These are phyloP conservation scores for Eospalax fontanierii DNA, from an alignment of 2,797 vertebrate genomes.

Conservation along the genomic window DNA sequence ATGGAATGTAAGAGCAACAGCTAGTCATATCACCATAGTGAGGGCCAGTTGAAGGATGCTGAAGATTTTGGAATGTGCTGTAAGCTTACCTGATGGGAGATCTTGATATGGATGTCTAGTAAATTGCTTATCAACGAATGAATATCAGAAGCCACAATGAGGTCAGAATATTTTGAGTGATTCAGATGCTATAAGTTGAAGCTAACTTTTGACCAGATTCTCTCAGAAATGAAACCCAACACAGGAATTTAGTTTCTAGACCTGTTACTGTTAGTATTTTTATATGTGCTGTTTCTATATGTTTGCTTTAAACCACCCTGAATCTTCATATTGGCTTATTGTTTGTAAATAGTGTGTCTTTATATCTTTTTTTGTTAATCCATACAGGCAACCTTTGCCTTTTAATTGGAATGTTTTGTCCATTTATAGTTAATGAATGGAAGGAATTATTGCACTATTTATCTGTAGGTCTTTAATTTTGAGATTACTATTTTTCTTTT, in stretches of 20 bases:
- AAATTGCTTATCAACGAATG: constrained; percentile 36
- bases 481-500: constrained; percentile 47
- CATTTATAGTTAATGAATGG: constrained; percentile 74
- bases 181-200: neutral
- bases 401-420: constrained; percentile 70
- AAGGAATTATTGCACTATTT: constrained; percentile 67
- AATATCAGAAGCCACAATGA: constrained; percentile 17
- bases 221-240: neutral
- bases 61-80: constrained; percentile 39
- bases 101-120: constrained; percentile 9
- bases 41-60: constrained; percentile 36
- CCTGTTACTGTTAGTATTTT: neutral
- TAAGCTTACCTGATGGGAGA: constrained; percentile 29
- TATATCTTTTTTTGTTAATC: constrained; percentile 11
- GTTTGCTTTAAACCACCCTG: constrained; percentile 42
- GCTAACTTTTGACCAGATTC: neutral
- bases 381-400: neutral
- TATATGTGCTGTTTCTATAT: neutral
- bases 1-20: constrained; percentile 46
- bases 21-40: constrained; percentile 14
- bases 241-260: neutral
- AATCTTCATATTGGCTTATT: constrained; percentile 21
- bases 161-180: constrained; percentile 41
- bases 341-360: neutral
- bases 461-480: constrained; percentile 8